phyloP scores from a whole-genome alignment of 2,113 vertebrate species.

The Ctenodactylus gundi region DNA sequence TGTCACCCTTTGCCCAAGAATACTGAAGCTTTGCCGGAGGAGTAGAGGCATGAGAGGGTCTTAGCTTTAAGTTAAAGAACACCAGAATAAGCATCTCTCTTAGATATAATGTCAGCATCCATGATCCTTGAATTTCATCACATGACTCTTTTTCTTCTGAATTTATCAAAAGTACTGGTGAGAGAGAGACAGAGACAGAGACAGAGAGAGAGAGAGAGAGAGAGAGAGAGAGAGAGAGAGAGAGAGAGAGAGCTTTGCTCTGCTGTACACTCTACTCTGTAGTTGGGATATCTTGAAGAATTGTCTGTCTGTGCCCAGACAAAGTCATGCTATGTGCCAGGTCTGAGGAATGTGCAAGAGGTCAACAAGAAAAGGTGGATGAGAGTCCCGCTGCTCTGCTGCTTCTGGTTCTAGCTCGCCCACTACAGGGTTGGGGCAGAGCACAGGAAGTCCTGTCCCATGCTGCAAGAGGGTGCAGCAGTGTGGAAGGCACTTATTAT shows the following conservation, averaged over 20 bases:
- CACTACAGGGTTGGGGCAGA: accelerated
- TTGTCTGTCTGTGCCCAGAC: not conserved
- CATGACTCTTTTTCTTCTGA: slow-evolving; percentile 1
- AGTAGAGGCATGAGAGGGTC: not conserved
- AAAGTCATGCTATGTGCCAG: not conserved
- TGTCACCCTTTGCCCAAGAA: not conserved
- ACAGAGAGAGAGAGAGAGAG: not conserved
- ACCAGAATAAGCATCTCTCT: not conserved
- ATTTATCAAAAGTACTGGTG: not conserved
- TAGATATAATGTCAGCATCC: not conserved
- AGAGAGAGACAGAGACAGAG: not conserved
- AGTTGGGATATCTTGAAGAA: not conserved
- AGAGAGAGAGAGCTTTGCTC: not conserved
- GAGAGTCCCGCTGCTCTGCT: not conserved
- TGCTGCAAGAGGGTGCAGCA: not conserved
- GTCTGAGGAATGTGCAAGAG: not conserved
- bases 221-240: not conserved
- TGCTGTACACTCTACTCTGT: not conserved
- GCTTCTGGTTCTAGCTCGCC: not conserved
- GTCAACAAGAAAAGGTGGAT: not conserved
- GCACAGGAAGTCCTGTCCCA: not conserved
- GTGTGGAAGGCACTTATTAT: not conserved
- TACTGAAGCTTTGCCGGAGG: not conserved
- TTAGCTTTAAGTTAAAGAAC: not conserved
- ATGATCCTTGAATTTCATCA: not conserved